Evolutionary conservation across 1,140 invertebrate genomes (phyloP), one percentile per base, ranked within the genome.

Genomic region (Propsilocerus akamusi): DNA sequence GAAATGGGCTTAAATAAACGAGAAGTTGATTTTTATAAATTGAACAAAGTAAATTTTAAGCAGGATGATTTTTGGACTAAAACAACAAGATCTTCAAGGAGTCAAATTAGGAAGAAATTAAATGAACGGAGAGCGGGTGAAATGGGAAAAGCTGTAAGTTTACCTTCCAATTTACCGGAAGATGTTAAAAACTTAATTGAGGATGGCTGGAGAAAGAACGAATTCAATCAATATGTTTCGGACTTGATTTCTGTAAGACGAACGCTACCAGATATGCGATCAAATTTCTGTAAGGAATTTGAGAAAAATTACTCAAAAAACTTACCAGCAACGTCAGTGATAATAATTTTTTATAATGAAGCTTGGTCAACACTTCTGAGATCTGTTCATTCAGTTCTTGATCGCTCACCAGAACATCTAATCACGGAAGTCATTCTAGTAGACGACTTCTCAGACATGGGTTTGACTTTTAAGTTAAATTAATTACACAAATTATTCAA

Each of bases 311-410:
- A 56, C 51, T 53, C 55, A 10, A 51, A 34, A 10, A 47, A 56
- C 26, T 54, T 81, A 41, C 80, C 75, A 4, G 66, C 67, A 53
- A 77, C 75, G 2, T 75, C 74, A 28, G 69, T 88, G 5, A 78
- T 88, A 24, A 86, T 88, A 51, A 81, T 84, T 8, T 86, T 85
- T 60, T 79, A 86, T 61, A 87, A 88, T 61, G 85, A 88, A 67
- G 83, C 85, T 5, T 86, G 80, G 78, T 84, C 82, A 0, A 84
- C 83, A 4, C 62, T 88, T 4, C 55, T 86, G 6, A 59, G 85
- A 54, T 86, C 83, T 4, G 72, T 88, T 10, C 74, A 81, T 58
- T 81, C 77, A 53, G 78, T 76, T 11, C 76, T 93, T 23, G 77
- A 80, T 55, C 68, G 84, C 58, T 83, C 85, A 1, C 86, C 86